Evolutionary conservation across 2,113 vertebrate genomes (phyloP), one percentile per base, ranked within the genome.

Genomic region (Terrapene triunguis): DNA sequence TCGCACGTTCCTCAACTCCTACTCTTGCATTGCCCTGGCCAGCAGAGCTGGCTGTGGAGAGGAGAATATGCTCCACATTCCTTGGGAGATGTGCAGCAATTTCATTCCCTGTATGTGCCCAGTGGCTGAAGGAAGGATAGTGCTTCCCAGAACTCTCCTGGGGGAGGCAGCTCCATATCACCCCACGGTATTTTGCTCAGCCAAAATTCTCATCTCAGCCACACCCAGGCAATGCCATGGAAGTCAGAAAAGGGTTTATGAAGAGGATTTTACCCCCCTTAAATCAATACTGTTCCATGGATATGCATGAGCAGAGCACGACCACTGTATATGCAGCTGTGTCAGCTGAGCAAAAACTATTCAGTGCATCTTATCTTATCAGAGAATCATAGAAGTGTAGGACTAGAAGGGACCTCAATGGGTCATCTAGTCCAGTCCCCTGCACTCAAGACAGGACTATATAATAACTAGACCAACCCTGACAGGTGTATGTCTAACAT

Each of bases 151-250:
- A 25, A 19, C 93, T 3, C 16, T 84, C 10, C 74, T 74, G n/a
- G 50, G 54, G 44, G 1, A n/a, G 35, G 35, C 29, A 50, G 32
- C 3, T 50, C 19, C 29, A 51, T 38, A 72, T 2, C 42, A 25
- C 7, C 35, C 50, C 69, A 80, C 53, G 53, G 21, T 54, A 54
- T 19, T 54, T 57, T 44, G 24, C 84, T 80, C 44, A 85, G 1
- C 53, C 57, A 62, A 29, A 62, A 62, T 62, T 62, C 57, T 59
- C 50, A 27, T n/a, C 25, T 17, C 85, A 50, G 53, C 50, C n/a
- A 0, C 38, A n/a, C 59, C 87, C 57, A 82, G n/a, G 10, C 51
- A 42, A 21, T 13, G 32, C 35, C 5, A 51, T 14, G 9, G n/a
- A 72, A 72, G n/a, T 72, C 19, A 38, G 35, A 72, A 32, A 32